Percentiles rank a stretch among this genome's conserved stretches.
Evolutionary conservation across 2,888 invertebrate genomes (phyloP).

Genomic region (Acanthacorydalis orientalis): DNA sequence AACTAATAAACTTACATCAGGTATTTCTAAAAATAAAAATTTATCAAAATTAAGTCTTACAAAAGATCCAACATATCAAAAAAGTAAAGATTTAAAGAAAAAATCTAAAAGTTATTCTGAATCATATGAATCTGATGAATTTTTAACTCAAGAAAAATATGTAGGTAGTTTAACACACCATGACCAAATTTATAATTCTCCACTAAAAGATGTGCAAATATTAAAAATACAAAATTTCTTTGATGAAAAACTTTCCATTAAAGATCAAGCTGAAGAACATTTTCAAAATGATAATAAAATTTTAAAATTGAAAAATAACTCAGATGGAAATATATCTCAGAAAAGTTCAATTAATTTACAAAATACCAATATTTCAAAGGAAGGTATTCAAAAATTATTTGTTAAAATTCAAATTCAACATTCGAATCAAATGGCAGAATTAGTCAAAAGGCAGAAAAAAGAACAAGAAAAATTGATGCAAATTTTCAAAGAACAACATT

Average conservation of each 20-base stretch:
- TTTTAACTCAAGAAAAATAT: too few species aligned
- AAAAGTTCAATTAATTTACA: background rate
- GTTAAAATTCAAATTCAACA: slow-evolving; percentile 42
- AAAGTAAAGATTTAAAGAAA: too few species aligned
- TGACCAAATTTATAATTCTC: too few species aligned
- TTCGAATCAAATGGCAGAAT: slow-evolving; percentile 39
- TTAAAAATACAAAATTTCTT: background rate
- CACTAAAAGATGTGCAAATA: background rate
- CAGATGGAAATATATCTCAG: slow-evolving; percentile 1
- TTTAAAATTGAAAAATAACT: background rate
- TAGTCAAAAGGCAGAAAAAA: slow-evolving; percentile 43
- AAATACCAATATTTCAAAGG: background rate
- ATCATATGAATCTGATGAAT: too few species aligned
- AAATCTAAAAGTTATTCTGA: too few species aligned
- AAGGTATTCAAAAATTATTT: slow-evolving; percentile 7
- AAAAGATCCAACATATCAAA: too few species aligned
- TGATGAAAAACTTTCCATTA: background rate
- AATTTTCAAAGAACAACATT: slow-evolving; percentile 48
- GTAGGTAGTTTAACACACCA: too few species aligned
- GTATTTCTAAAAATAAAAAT: too few species aligned
- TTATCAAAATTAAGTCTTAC: too few species aligned
- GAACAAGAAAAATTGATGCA: slow-evolving; percentile 45
- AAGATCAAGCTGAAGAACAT: background rate
- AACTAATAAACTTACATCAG: too few species aligned
- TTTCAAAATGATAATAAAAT: background rate